Evolutionary conservation across 2,113 vertebrate species (phyloP), one percentile per base, ranked within the genome.

Genomic region (Pithys albifrons): DNA sequence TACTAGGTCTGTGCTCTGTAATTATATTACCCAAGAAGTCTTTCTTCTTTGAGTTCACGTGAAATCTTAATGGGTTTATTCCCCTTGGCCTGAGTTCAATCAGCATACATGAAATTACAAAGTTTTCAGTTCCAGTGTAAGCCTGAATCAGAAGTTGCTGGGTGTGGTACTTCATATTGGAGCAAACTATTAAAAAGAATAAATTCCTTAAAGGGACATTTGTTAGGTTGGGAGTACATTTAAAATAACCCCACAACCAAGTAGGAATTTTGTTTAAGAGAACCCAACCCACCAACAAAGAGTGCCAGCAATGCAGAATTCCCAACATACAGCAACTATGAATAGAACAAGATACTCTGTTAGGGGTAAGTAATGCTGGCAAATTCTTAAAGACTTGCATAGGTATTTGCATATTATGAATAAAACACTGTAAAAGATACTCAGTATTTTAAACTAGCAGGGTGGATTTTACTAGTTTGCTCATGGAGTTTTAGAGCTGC

Each of bases 41-140:
- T 95, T 95, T 93, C 85, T 93, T 91, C 87, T 81, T 49, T 39
- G 84, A 81, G 86, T 52, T 92, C 95, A 94, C 3, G 43, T 96
- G 87, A 94, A 89, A 87, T 65, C 57, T 85, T 78, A 82, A 85
- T 86, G 77, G 35, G 57, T 94, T 89, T 91, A 91, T 95, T 96
- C 87, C 94, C 89, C 25, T 78, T 89, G 94, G 94, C 91, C 87
- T 87, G n/a, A 81, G 76, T 93, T 96, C 86, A 78, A 1, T 78
- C 84, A 75, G 27, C 37, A 14, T 45, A 86, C 54, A n/a, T 81
- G 62, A 81, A 91, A 89, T 96, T 28, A 57, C 62, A 43, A 59
- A 74, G 65, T 84, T 85, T 87, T 61, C 35, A 27, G 43, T 77
- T 91, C 76, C 45, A 81, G 24, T n/a, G 9, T 87, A 57, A 92